Evolutionary conservation across 2,888 invertebrate genomes (phyloP).

Genomic region (Acrocyrtus sp.): DNA sequence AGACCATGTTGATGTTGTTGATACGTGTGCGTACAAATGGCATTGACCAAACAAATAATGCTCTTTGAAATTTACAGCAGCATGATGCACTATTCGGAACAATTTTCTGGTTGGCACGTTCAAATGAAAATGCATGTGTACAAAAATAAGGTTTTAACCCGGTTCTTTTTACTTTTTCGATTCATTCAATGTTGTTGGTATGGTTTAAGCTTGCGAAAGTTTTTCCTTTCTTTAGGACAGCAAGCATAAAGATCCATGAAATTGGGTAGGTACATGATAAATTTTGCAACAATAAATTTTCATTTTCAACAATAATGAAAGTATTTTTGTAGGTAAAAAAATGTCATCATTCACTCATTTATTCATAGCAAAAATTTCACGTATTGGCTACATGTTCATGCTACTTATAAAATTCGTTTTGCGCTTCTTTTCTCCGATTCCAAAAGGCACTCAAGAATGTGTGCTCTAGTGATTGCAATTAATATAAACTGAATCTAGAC

Average conservation of each 20-base stretch:
- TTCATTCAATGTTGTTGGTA: neutral
- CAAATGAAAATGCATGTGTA: neutral
- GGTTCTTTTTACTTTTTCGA: no score
- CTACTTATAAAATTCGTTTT: neutral
- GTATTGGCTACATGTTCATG: neutral
- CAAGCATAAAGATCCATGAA: no score
- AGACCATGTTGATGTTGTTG: neutral
- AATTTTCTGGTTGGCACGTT: neutral
- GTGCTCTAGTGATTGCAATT: conserved; percentile 15
- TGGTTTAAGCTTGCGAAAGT: neutral
- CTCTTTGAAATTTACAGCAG: neutral
- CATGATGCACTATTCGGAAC: neutral
- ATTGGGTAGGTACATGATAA: neutral
- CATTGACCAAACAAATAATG: neutral
- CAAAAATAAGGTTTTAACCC: neutral
- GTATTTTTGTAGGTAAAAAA: neutral
- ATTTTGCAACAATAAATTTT: neutral
- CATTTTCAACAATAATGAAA: neutral
- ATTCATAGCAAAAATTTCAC: neutral
- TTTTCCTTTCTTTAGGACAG: neutral
- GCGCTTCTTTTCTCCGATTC: conserved; percentile 1
- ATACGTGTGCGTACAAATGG: neutral
- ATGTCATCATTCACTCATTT: neutral
- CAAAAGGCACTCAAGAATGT: conserved; percentile 15
- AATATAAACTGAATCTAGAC: neutral